Evolutionary conservation across 2,113 vertebrate genomes (phyloP), one percentile per base, ranked within the genome.

Genomic region (Cricetomys ansorgei): DNA sequence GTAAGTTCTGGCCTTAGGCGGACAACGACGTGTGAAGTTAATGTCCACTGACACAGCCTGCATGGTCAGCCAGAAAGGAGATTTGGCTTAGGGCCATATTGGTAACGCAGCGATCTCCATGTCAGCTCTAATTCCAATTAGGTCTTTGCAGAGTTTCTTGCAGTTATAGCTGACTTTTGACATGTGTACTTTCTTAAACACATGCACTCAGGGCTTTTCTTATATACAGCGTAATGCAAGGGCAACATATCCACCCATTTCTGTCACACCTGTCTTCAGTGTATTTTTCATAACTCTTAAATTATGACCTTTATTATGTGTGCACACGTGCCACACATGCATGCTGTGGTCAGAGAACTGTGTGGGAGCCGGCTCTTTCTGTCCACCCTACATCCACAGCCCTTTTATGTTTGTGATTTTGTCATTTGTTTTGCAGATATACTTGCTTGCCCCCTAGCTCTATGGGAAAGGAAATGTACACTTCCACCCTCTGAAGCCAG

Each of bases 41-140:
- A 98, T 97, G 96, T 43, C 3, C 0, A 10, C 8, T 90, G 98
- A 97, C 72, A n/a, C 27, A 94, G 88, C 34, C 97, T 98, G 97
- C 96, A 80, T 89, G 97, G 98, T 97, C 96, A 98, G 98, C 97
- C 91, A 34, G 95, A 96, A 59, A 81, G 72, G 95, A 83, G 94
- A 50, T 95, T 76, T 5, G 64, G 97, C 98, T 98, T 53, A 23
- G 94, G 96, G 97, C 89, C 91, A 3, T 27, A 0, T 17, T 3
- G 37, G 73, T 95, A 94, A 77, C 37, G 67, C 85, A 73, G 97
- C 73, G 15, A 94, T 97, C 97, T 69, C 59, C 0, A 5, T 7
- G 9, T 90, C 95, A 76, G 87, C 95, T 94, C 57, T 67, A 21
- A 97, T 94, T 94, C 69, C 90, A 90, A 0, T 90, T 94, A 96